Base-by-base conservation (phyloP, 2,113 vertebrate genomes). In the Desmodus rotundus region DNA sequence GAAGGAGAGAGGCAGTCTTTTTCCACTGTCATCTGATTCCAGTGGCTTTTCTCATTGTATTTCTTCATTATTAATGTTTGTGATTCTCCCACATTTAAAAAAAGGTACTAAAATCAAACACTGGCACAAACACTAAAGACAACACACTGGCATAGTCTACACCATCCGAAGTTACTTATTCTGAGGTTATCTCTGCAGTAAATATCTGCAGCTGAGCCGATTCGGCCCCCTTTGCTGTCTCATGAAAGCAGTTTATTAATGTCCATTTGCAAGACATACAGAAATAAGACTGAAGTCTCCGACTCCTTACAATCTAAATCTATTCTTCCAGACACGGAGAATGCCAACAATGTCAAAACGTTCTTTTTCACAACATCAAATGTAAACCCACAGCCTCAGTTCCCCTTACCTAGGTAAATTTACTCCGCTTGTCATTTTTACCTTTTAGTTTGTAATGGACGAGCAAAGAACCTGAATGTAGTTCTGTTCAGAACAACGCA, bases 401-500 rank as follows among this genome's bases (percentile, higher is more conserved):
- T 77, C 36, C n/a, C n/a, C 24, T 54, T 70, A 20, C 38, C 12
- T 43, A 50, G 33, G 72, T 73, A 90, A 92, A 92, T 72, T 72
- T 38, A 54, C 68, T 74, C 43, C 56, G 13, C 52, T 65, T 81
- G 45, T 95, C 74, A 90, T 38, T 87, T 96, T 47, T 81, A 65
- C 26, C 58, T 97, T 95, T 85, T 77, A 82, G 43, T 87, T 95
- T 95, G 68, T 65, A 68, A 86, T 16, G 50, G 33, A 83, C n/a
- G 38, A 63, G 24, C 61, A 85, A 56, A 78, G 63, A 95, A 41
- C 13, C 65, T 81, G 43, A 78, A 89, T 65, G 56, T 36, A 93
- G 15, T 67, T 97, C 76, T 72, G 41, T 70, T 93, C 74, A 73
- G 63, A 93, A 91, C 80, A 95, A 95, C 65, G 24, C n/a, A 83